Conservation (phyloP, 23 tunicate species). For the Corella eumyota region DNA sequence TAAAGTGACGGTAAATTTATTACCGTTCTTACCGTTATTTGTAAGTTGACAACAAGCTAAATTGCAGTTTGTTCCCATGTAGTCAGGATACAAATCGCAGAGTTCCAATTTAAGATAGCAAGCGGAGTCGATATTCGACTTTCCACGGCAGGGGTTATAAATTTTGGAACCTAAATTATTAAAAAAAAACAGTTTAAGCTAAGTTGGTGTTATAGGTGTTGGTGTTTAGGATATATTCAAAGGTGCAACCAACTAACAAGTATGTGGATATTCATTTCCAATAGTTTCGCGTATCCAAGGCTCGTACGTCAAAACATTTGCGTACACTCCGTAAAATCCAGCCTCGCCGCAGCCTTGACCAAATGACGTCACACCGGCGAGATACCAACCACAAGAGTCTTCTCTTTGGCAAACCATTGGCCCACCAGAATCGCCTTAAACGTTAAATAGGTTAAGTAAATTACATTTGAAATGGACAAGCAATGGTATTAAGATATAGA, state of each 20-base stretch:
- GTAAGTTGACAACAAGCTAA: constrained; percentile 14
- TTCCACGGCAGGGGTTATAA: constrained; percentile 1
- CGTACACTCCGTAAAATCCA: constrained; percentile 26
- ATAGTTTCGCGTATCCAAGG: constrained; percentile 14
- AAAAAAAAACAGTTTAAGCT: no score
- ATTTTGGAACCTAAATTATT: background rate
- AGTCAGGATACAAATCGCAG: constrained; percentile 9
- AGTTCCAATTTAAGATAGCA: constrained; percentile 5
- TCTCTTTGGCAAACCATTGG: constrained; percentile 23
- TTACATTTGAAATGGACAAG: no score
- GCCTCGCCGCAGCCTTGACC: constrained; percentile 21
- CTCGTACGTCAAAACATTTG: constrained; percentile 11
- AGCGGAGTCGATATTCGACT: background rate
- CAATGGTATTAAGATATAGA: no score
- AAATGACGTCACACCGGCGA: constrained; percentile 30
- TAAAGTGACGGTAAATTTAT: no score
- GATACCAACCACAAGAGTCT: constrained; percentile 30
- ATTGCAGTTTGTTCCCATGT: constrained; percentile 15
- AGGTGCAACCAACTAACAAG: no score
- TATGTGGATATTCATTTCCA: constrained; percentile 4
- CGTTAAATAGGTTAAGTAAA: background rate
- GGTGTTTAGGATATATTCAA: no score
- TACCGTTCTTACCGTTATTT: constrained; percentile 12
- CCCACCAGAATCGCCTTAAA: constrained; percentile 34
- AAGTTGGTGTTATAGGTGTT: no score